Conservation (phyloP, 2,113 vertebrate genomes). For the Bombycilla garrulus region DNA sequence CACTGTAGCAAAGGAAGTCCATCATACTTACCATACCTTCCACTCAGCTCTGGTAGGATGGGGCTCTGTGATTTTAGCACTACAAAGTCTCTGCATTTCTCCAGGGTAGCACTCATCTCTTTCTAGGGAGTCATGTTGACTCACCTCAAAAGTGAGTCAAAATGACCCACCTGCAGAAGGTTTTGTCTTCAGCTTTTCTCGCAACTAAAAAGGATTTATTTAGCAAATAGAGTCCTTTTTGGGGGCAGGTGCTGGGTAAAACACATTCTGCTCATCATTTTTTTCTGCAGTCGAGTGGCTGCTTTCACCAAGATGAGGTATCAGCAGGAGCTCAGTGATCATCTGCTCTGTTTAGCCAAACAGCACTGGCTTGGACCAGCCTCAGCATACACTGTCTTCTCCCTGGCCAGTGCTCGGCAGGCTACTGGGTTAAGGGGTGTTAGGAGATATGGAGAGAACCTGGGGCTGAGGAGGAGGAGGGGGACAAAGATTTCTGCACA, state of each 20-base stretch:
- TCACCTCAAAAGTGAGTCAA: background rate
- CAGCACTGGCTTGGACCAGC: background rate
- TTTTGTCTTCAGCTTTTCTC: background rate
- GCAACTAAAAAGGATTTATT: background rate
- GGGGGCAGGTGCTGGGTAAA: background rate
- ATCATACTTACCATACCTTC: background rate
- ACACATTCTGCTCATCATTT: background rate
- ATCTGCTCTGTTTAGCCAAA: background rate
- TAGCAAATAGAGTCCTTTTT: background rate
- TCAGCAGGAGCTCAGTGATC: background rate
- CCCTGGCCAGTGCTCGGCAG: background rate
- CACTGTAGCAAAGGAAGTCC: background rate
- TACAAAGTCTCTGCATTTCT: background rate
- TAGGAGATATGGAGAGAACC: background rate
- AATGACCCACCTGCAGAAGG: background rate
- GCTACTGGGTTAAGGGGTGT: background rate
- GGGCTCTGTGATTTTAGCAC: background rate
- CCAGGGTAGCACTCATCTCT: background rate
- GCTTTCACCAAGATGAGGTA: background rate
- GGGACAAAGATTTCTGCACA: background rate
- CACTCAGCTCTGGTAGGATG: rapidly evolving
- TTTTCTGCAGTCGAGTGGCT: background rate
- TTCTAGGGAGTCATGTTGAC: background rate
- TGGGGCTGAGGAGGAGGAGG: background rate
- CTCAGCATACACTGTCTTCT: background rate